Evolutionary conservation across 2,113 vertebrate species (phyloP).

Genomic region (Cinclus mexicanus): DNA sequence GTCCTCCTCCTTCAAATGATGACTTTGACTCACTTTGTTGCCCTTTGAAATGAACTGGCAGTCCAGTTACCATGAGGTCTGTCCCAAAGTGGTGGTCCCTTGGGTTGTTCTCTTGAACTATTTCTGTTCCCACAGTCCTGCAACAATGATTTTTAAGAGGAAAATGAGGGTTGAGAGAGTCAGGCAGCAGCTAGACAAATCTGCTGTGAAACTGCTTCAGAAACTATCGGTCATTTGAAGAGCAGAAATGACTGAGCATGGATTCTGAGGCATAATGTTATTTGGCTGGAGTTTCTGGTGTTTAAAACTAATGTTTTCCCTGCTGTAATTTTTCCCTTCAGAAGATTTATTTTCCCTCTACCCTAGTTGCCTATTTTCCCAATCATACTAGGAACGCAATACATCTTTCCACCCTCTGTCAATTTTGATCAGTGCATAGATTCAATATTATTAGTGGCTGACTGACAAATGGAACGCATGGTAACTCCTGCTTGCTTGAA

Average conservation of each 20-base stretch:
- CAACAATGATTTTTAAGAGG: neutral
- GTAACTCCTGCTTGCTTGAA: neutral
- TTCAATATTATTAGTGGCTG: neutral
- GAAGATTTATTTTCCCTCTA: neutral
- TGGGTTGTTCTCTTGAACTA: neutral
- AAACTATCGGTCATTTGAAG: neutral
- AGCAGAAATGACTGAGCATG: neutral
- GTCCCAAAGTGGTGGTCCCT: neutral
- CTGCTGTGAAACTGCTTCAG: neutral
- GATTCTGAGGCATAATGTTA: neutral
- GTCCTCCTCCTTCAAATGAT: neutral
- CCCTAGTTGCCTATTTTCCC: neutral
- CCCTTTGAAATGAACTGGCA: neutral
- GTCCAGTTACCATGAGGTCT: neutral
- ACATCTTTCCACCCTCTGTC: neutral
- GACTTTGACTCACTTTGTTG: neutral
- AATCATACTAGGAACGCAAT: neutral
- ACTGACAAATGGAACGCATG: neutral
- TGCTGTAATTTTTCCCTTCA: neutral
- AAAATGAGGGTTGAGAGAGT: neutral
- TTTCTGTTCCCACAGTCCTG: neutral
- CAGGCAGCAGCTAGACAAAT: neutral
- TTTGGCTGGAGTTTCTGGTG: neutral
- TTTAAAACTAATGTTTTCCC: conserved; percentile 41
- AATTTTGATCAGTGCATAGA: neutral